Base-by-base conservation (phyloP, 2,888 invertebrate species). In the Abscondita cerata region DNA sequence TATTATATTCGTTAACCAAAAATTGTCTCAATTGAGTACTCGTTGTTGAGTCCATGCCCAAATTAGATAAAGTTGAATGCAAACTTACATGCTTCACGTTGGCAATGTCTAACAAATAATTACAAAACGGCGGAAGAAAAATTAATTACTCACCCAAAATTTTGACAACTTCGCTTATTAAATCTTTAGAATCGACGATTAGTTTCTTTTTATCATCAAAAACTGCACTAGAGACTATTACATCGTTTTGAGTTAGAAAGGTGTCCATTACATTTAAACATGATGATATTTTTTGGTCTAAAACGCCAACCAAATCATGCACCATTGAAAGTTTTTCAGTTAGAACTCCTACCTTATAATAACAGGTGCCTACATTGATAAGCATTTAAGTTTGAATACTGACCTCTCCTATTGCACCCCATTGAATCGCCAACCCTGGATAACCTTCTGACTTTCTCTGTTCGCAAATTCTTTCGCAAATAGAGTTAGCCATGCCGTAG, bases 11-110 rank as follows among this genome's bases (percentile, higher is more conserved):
- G 71, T 94, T 84, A 78, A 96, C 96, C 1, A 96, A 79, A 0
- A 91, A 91, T 80, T 96, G 96, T 71, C 96, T 96, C 69, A 98
- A 94, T 81, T 98, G 97, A 0, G 96, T 94, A 0, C 93, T 95
- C 95, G 96, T 97, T 83, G 98, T 89, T 1, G 97, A 97, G 81
- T 98, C 97, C 89, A 98, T 92, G 31, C 98, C 98, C 65, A 98
- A 83, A 77, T 98, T 97, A 1, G 94, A 92, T 1, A 98, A 82
- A 0, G 89, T 87, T 0, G 89, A 85, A 73, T 89, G 87, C 64
- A 87, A 84, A 38, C 90, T 89, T 0, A 88, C 86, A 0, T 85
- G 86, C 79, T 89, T 92, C 75, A 87, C 78, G 73, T 90, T 89
- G 70, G 86, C 84, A 66, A 90, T 83, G 68, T 86, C 86, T 85